Evolutionary conservation across 2,888 invertebrate genomes (phyloP).

Genomic region (Cheilosia urbana): DNA sequence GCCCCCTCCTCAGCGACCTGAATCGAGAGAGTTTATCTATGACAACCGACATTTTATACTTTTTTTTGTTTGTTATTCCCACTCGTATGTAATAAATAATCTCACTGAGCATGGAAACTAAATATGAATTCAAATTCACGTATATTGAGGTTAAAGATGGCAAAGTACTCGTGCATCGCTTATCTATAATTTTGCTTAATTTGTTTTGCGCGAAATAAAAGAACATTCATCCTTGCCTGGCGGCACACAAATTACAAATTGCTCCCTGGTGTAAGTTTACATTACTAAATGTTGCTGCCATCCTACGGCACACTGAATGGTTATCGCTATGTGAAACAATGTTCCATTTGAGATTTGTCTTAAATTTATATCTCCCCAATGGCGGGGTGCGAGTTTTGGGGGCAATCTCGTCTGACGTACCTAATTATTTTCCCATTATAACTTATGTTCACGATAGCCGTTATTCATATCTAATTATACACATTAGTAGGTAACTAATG

Average conservation of each 20-base stretch:
- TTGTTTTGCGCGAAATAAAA: conserved; percentile 20
- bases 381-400: neutral
- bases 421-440: conserved; percentile 53
- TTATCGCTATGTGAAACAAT: conserved; percentile 15
- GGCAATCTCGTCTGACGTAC: neutral
- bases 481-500: conserved; percentile 42
- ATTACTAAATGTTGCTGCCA: conserved; percentile 14
- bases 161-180: neutral
- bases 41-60: too few relatives aligned
- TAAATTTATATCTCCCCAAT: conserved; percentile 21
- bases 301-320: conserved; percentile 26
- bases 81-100: too few relatives aligned
- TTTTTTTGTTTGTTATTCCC: too few relatives aligned
- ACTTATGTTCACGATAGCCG: conserved; percentile 27
- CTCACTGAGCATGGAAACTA: conserved; percentile 13
- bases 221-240: conserved; percentile 55
- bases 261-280: conserved; percentile 60
- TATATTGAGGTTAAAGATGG: neutral
- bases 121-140: conserved; percentile 7
- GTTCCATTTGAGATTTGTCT: conserved; percentile 43
- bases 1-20: too few relatives aligned
- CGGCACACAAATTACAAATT: conserved; percentile 49
- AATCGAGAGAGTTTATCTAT: too few relatives aligned
- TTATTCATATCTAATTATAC: conserved; percentile 59
- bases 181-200: conserved; percentile 13